Conservation (phyloP, 2,888 invertebrate species). For the Linnaemya tessellans region DNA sequence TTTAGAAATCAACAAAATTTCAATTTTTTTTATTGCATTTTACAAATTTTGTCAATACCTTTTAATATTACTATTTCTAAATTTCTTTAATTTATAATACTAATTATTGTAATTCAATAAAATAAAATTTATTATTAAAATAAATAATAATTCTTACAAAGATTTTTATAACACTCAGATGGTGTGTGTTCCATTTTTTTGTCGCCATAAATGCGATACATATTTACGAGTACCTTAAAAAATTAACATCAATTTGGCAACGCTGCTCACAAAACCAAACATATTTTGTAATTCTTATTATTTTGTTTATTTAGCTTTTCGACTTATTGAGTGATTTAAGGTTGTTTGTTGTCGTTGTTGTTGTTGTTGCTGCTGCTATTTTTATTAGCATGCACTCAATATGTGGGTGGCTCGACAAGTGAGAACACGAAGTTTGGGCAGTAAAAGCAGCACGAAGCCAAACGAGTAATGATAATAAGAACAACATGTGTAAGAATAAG, state of each 20-base stretch:
- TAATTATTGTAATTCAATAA: no score
- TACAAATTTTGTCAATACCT: no score
- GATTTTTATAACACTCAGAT: no score
- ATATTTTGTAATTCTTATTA: background rate
- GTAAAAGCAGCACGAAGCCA: conserved; percentile 21
- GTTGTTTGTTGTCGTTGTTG: background rate
- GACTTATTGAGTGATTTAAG: conserved; percentile 55
- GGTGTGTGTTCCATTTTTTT: no score
- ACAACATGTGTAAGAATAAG: conserved; percentile 11
- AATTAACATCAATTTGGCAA: background rate
- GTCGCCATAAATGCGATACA: no score
- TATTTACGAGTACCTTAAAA: no score
- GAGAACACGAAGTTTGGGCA: conserved; percentile 24
- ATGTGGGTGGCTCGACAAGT: conserved; percentile 64
- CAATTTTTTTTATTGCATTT: no score
- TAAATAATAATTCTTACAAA: no score
- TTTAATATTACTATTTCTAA: no score
- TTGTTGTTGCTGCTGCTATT: background rate
- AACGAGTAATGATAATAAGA: conserved; percentile 10
- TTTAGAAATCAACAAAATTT: no score
- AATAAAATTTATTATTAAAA: no score
- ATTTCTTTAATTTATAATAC: no score
- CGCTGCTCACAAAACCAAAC: background rate
- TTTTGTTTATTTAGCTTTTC: background rate
- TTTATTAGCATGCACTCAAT: conserved; percentile 26